These are phyloP conservation scores for Tiaroga cobitis DNA, from an alignment of 2,797 vertebrate species.

Conservation along the genomic window DNA sequence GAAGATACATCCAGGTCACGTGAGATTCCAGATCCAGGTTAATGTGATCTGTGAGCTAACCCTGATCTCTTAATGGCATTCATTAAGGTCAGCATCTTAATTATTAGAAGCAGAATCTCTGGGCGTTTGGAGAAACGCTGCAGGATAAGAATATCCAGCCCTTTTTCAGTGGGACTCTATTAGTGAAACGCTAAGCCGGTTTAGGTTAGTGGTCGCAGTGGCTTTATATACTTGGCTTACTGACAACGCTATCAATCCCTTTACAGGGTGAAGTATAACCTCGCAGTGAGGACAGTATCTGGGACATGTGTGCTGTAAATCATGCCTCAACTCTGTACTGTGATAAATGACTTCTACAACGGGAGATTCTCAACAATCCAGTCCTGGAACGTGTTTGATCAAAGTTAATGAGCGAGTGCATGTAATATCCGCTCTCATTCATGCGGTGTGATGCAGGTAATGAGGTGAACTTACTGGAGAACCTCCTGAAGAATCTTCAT, in stretches of 20 bases:
- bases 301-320: background rate
- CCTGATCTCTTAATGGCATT: conserved; percentile 69
- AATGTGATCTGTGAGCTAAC: conserved; percentile 23
- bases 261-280: conserved; percentile 63
- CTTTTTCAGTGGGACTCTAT: conserved; percentile 69
- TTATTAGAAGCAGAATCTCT: conserved; percentile 43
- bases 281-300: background rate
- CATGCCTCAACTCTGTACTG: background rate
- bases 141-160: background rate
- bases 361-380: background rate
- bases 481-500: conserved; percentile 95
- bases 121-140: conserved; percentile 49
- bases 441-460: background rate
- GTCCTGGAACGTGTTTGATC: background rate
- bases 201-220: conserved; percentile 62
- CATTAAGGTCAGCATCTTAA: conserved; percentile 62
- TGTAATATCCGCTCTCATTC: background rate
- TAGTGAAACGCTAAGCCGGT: conserved; percentile 74
- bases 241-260: conserved; percentile 71
- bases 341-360: background rate
- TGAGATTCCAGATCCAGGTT: background rate
- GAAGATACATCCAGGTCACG: background rate
- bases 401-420: background rate
- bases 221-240: conserved; percentile 63
- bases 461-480: conserved; percentile 81